Conservation (phyloP, 64 coral and sea anemone genomes). For the Anthopleura sola region DNA sequence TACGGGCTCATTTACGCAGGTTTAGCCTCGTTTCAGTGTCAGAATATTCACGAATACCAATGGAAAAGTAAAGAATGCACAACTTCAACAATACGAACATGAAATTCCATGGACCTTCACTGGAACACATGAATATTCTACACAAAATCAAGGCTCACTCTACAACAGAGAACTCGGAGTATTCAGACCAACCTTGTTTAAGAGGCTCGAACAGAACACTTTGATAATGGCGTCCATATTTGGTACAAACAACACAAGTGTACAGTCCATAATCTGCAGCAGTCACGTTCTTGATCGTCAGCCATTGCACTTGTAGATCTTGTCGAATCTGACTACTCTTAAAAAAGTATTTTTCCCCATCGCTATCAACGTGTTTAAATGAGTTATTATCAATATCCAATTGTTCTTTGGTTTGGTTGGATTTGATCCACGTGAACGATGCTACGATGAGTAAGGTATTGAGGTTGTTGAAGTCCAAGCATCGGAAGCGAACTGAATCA, state of each 20-base stretch:
- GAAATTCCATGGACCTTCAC: too few species aligned
- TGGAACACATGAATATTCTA: too few species aligned
- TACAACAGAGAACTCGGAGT: too few species aligned
- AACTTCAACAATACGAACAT: too few species aligned
- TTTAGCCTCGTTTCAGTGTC: too few species aligned
- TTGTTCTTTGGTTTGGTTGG: background rate
- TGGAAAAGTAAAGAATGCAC: too few species aligned
- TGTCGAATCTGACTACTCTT: background rate
- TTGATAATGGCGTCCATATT: conserved; percentile 42
- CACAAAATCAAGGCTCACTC: too few species aligned
- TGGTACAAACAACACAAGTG: conserved; percentile 51
- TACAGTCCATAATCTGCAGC: conserved; percentile 25
- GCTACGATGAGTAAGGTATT: background rate
- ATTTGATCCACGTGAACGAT: conserved; percentile 51
- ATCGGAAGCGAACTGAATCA: background rate
- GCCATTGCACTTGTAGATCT: conserved; percentile 15
- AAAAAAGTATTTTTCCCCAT: conserved; percentile 35
- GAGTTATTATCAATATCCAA: conserved; percentile 38
- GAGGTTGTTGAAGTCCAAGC: conserved; percentile 3
- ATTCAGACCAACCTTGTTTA: background rate
- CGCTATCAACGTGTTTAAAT: conserved; percentile 8
- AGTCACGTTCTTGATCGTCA: conserved; percentile 38
- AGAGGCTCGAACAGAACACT: conserved; percentile 3
- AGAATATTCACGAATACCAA: too few species aligned
- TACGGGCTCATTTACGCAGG: too few species aligned